A percentile compares a stretch with the other conserved stretches of the same genome.
These are phyloP conservation scores for Sorex fumeus DNA, from an alignment of 2,113 vertebrate genomes.

Conservation along the genomic window DNA sequence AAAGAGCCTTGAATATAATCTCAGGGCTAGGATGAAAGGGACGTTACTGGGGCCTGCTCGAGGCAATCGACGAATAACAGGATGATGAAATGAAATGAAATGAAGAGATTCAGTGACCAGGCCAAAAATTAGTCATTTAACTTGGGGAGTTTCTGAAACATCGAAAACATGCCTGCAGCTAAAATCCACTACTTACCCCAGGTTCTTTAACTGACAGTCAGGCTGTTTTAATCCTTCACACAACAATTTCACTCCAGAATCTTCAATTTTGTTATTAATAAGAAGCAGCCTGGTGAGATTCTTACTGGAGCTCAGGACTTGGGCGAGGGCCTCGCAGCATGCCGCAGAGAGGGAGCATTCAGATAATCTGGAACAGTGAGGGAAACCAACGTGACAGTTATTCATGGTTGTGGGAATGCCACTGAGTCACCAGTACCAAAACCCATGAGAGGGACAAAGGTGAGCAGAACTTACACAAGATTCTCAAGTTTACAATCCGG, in stretches of 20 bases:
- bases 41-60: no score
- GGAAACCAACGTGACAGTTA: constrained; percentile 30
- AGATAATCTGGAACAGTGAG: constrained; percentile 55
- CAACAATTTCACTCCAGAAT: constrained; percentile 84
- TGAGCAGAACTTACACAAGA: constrained; percentile 63
- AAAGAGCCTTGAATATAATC: no score
- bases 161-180: constrained; percentile 46
- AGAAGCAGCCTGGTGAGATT: constrained; percentile 85
- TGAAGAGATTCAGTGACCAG: constrained; percentile 5
- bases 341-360: constrained; percentile 83
- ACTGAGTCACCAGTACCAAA: constrained; percentile 46
- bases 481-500: constrained; percentile 26
- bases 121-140: constrained; percentile 59
- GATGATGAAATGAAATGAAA: no score
- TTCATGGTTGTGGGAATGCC: not conserved
- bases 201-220: constrained; percentile 81
- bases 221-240: constrained; percentile 86
- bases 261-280: constrained; percentile 86
- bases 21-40: no score
- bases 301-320: constrained; percentile 81
- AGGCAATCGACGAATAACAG: no score
- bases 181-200: constrained; percentile 81
- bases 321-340: constrained; percentile 84
- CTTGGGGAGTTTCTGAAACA: constrained; percentile 60
- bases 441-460: constrained; percentile 31